Evolutionary conservation across 53 echinoderm and acorn worm genomes (phyloP).

Genomic region (Apostichopus leukothele): DNA sequence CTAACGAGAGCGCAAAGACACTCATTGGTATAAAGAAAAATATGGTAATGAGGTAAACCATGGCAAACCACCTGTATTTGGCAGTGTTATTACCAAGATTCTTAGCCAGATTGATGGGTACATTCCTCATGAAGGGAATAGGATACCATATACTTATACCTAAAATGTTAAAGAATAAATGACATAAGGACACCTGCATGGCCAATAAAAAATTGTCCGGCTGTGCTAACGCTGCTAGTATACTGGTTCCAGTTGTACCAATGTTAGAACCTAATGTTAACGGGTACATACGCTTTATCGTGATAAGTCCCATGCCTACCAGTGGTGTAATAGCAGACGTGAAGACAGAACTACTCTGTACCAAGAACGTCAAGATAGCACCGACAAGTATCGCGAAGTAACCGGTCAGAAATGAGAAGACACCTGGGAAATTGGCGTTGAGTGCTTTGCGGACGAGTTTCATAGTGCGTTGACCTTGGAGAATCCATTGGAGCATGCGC

Average conservation of each 20-base stretch:
- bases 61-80: constrained; percentile 92
- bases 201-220: constrained; percentile 72
- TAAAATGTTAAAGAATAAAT: constrained; percentile 90
- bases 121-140: constrained; percentile 75
- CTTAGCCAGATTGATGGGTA: constrained; percentile 84
- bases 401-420: constrained; percentile 79
- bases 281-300: constrained; percentile 90
- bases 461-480: constrained; percentile 71
- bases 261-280: constrained; percentile 95
- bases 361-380: constrained; percentile 80
- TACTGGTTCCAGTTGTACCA: constrained; percentile 88
- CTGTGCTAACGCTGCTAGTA: constrained; percentile 75
- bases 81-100: constrained; percentile 93
- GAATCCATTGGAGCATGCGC: constrained; percentile 63
- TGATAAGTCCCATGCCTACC: constrained; percentile 90
- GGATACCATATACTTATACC: constrained; percentile 97
- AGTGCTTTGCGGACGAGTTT: constrained; percentile 75
- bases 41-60: constrained; percentile 77
- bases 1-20: constrained; percentile 84
- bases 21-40: constrained; percentile 79
- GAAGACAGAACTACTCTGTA: constrained; percentile 97
- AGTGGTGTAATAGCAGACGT: constrained; percentile 94
- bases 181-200: constrained; percentile 88
- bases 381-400: constrained; percentile 82
- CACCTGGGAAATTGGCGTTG: constrained; percentile 92